These are phyloP conservation scores for Burhinus oedicnemus DNA, from an alignment of 2,113 vertebrate species.

Conservation along the genomic window DNA sequence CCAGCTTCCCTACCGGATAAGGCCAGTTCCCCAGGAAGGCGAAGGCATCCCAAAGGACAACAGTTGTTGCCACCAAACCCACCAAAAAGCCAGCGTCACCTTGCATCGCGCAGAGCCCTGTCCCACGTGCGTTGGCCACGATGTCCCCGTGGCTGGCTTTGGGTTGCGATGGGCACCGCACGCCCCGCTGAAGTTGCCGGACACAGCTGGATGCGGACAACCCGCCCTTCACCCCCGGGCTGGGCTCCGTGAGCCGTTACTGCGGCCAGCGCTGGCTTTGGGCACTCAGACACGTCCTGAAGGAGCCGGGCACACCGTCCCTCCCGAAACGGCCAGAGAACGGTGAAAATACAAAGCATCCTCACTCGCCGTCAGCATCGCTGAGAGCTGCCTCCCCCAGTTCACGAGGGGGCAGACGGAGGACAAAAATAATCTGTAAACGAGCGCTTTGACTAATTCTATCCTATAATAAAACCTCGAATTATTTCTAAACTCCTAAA, in stretches of 20 bases:
- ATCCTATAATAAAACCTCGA: not conserved
- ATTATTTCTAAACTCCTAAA: conserved; percentile 2
- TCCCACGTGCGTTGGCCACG: rapidly evolving
- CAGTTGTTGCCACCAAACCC: not conserved
- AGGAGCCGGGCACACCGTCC: not conserved
- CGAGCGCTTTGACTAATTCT: not conserved
- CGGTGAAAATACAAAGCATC: rapidly evolving
- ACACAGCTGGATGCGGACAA: not conserved
- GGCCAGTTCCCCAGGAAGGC: not conserved
- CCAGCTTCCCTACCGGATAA: not conserved
- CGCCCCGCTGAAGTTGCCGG: not conserved
- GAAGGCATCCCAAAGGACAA: not conserved
- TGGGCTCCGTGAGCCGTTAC: not conserved
- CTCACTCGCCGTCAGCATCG: not conserved
- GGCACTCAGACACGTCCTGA: not conserved
- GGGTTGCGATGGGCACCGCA: not conserved
- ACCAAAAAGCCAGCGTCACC: not conserved
- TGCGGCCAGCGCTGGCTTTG: not conserved
- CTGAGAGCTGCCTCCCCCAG: not conserved
- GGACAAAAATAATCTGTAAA: not conserved
- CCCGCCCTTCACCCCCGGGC: not conserved
- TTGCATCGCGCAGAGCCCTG: no score
- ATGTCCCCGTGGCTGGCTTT: not conserved
- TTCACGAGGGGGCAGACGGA: not conserved
- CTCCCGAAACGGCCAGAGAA: not conserved